These are phyloP conservation scores for Euzetes globulus DNA, from an alignment of 2,888 invertebrate species.

Conservation along the genomic window DNA sequence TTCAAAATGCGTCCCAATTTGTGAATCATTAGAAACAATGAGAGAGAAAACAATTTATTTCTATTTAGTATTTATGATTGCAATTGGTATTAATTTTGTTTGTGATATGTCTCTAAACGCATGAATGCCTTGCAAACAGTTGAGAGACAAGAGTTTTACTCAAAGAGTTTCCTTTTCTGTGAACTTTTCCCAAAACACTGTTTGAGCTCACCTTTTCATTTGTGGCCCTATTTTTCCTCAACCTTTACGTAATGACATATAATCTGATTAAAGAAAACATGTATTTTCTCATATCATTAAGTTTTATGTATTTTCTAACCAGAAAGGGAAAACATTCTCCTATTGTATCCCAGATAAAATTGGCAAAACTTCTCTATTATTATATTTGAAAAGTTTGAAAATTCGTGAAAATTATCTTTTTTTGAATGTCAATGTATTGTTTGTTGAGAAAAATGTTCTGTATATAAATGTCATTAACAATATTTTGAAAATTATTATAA, in stretches of 20 bases:
- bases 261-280: not conserved
- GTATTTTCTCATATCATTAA: not conserved
- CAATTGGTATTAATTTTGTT: not conserved
- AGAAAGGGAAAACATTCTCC: not conserved
- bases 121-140: not conserved
- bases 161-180: not conserved
- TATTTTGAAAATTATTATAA: no score
- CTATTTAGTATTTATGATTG: not conserved
- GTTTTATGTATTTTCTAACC: not conserved
- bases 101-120: not conserved
- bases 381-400: no score
- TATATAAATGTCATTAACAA: no score
- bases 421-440: no score
- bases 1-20: not conserved
- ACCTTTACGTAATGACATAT: not conserved
- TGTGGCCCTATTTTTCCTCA: not conserved
- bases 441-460: no score
- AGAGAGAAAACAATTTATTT: not conserved
- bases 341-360: no score
- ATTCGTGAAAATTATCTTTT: no score
- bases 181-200: not conserved
- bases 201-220: not conserved
- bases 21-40: constrained; percentile 1
- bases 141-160: not conserved
- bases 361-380: no score